Percentiles rank a stretch among this genome's conserved stretches.
Evolutionary conservation across 2,888 invertebrate species (phyloP).

Genomic region (Zaprionus lineosus): DNA sequence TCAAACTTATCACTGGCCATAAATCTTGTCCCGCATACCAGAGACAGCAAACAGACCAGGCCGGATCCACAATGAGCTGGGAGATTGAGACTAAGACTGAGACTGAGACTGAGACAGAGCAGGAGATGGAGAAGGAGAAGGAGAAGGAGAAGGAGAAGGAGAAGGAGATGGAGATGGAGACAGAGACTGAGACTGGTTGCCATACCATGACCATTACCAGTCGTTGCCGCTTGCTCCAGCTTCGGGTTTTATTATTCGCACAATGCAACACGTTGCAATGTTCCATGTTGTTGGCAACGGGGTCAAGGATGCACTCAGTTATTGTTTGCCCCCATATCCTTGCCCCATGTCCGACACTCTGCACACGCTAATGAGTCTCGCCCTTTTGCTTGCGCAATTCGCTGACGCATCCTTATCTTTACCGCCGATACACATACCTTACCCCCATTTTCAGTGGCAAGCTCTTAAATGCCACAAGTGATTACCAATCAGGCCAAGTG

Average conservation of each 20-base stretch:
- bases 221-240: conserved; percentile 38
- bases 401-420: conserved; percentile 47
- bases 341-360: too few species aligned
- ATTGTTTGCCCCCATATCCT: conserved; percentile 10
- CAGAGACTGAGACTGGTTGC: conserved; percentile 58
- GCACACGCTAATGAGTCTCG: conserved; percentile 58
- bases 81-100: conserved; percentile 5
- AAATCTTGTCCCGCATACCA: conserved; percentile 75
- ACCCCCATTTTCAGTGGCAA: conserved; percentile 10
- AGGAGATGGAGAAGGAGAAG: too few species aligned
- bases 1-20: conserved; percentile 79
- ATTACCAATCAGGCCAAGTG: conserved; percentile 71
- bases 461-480: conserved; percentile 55
- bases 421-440: not conserved
- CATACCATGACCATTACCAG: conserved; percentile 73
- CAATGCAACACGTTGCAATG: conserved; percentile 21
- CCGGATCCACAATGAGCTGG: conserved; percentile 43
- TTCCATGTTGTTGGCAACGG: too few species aligned
- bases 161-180: too few species aligned
- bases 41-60: conserved; percentile 39
- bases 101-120: too few species aligned
- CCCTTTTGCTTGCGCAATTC: conserved; percentile 45
- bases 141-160: too few species aligned
- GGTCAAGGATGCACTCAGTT: conserved; percentile 71
- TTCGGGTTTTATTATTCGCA: conserved; percentile 48